These are phyloP conservation scores for Numida meleagris DNA, from an alignment of 2,113 vertebrate species.

Conservation along the genomic window DNA sequence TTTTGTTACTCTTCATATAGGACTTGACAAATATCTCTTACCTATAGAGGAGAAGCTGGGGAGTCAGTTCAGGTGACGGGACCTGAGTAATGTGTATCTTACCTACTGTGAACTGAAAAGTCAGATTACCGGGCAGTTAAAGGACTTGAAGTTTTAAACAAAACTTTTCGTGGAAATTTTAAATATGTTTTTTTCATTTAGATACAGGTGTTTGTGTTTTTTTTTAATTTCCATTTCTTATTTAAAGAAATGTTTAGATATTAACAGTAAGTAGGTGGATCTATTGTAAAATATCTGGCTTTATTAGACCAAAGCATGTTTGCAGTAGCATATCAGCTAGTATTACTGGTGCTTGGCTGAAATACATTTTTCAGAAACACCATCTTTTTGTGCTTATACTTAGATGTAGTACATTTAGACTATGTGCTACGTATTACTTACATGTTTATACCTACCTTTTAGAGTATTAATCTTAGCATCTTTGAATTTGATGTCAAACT, in stretches of 20 bases:
- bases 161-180: background rate
- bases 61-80: background rate
- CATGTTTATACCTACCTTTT: background rate
- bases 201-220: background rate
- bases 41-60: accelerated
- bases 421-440: background rate
- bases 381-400: background rate
- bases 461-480: background rate
- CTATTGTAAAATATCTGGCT: background rate
- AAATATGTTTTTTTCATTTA: background rate
- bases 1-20: background rate
- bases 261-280: background rate
- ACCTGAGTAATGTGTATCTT: background rate
- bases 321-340: background rate
- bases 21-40: background rate
- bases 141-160: background rate
- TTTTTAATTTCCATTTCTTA: background rate
- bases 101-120: background rate
- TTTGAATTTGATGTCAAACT: background rate
- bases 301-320: background rate
- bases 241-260: background rate
- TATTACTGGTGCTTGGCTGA: background rate
- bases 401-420: background rate
- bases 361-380: background rate
- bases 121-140: background rate